These are phyloP conservation scores for Acestrorhynchus altus DNA, from an alignment of 2,797 vertebrate genomes.

Conservation along the genomic window DNA sequence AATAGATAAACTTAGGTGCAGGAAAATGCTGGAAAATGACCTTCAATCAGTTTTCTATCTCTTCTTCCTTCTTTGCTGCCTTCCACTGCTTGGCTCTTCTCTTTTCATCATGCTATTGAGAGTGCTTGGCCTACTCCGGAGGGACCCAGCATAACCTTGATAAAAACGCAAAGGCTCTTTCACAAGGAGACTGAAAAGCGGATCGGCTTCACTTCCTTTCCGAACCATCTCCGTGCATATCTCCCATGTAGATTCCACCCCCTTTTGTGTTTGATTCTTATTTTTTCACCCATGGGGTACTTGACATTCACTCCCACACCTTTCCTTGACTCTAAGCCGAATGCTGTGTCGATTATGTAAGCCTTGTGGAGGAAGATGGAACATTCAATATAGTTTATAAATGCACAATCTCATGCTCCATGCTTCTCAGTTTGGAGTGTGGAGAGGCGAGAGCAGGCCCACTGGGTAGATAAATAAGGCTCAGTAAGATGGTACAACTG, in stretches of 20 bases:
- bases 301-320: slow-evolving; percentile 22
- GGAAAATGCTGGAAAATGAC: background rate
- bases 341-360: slow-evolving; percentile 29
- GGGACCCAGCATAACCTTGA: slow-evolving; percentile 7
- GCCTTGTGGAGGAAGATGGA: slow-evolving; percentile 36
- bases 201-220: slow-evolving; percentile 1
- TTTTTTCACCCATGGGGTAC: slow-evolving; percentile 15
- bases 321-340: slow-evolving; percentile 16
- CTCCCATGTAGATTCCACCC: slow-evolving; percentile 19
- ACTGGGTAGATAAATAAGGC: slow-evolving; percentile 15
- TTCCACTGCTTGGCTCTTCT: background rate
- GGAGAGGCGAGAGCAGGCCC: background rate
- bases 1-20: slow-evolving; percentile 1
- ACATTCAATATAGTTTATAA: slow-evolving; percentile 36
- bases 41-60: background rate
- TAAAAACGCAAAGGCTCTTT: slow-evolving; percentile 14
- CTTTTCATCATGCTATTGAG: slow-evolving; percentile 1
- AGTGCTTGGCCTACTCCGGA: background rate
- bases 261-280: background rate
- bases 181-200: slow-evolving; percentile 12
- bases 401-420: slow-evolving; percentile 30
- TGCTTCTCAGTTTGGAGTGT: slow-evolving; percentile 1
- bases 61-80: background rate
- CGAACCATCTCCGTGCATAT: background rate
- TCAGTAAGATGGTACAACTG: slow-evolving; percentile 12